Conservation (phyloP, 2,113 vertebrate species). For the Orientallactaga bullata region DNA sequence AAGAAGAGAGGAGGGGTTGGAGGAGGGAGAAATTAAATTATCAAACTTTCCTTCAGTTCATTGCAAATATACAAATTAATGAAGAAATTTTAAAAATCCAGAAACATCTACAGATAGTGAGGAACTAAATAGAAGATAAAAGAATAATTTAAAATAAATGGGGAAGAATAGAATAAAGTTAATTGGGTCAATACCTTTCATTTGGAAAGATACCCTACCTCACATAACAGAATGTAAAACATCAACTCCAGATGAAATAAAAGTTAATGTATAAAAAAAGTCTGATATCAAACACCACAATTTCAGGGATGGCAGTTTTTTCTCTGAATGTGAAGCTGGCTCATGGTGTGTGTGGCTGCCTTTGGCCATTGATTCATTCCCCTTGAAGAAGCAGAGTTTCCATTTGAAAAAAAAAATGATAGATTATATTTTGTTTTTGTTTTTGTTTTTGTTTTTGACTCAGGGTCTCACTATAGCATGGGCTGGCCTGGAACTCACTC, state of each 20-base stretch:
- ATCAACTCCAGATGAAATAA: constrained; percentile 18
- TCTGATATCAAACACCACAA: not conserved
- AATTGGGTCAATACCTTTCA: not conserved
- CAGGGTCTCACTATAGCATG: no score
- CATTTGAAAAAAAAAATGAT: not conserved
- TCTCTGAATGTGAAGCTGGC: not conserved
- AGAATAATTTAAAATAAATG: constrained; percentile 48
- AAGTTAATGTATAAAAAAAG: not conserved
- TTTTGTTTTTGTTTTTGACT: not conserved
- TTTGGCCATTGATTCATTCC: not conserved
- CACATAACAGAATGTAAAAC: not conserved
- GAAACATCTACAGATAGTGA: not conserved
- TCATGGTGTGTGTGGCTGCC: not conserved
- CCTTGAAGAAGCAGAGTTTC: not conserved
- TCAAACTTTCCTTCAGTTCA: not conserved
- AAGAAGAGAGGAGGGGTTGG: no score
- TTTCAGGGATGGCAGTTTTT: not conserved
- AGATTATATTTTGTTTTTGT: not conserved
- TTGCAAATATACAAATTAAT: not conserved
- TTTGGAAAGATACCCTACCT: not conserved
- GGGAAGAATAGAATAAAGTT: not conserved
- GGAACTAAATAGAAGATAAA: constrained; percentile 26
- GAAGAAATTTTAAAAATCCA: not conserved
- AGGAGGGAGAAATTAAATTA: not conserved
- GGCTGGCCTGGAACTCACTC: no score